phyloP scores from a whole-genome alignment of 2,797 vertebrate species.

The Tragelaphus eurycerus region DNA sequence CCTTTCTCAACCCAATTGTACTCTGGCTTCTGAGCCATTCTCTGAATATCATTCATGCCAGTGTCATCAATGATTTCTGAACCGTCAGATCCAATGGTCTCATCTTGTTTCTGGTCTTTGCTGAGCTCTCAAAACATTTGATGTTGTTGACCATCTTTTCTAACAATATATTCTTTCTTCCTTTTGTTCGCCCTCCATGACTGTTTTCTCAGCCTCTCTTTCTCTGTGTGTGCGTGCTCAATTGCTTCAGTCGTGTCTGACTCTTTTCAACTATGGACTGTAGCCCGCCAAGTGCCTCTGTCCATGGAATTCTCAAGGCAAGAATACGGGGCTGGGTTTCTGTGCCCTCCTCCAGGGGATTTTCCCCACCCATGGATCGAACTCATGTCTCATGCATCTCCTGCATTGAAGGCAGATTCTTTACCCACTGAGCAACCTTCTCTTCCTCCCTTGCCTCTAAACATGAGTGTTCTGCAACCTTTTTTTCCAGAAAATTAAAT shows the following conservation, averaged over 20 bases:
- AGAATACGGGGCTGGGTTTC: background rate
- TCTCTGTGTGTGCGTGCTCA: background rate
- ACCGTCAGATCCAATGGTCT: background rate
- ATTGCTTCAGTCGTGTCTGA: background rate
- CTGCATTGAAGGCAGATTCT: background rate
- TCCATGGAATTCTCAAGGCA: background rate
- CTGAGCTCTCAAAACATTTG: background rate
- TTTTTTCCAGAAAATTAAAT: background rate
- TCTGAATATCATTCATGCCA: background rate
- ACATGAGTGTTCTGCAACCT: background rate
- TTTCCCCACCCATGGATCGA: background rate
- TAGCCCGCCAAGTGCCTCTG: background rate
- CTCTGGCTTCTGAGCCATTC: background rate
- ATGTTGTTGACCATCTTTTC: background rate
- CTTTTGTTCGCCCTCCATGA: background rate
- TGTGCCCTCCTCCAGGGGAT: background rate
- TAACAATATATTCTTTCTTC: background rate
- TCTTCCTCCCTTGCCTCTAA: background rate
- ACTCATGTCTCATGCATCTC: background rate
- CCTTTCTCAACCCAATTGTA: background rate
- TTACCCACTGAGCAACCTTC: background rate
- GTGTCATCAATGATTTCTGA: background rate
- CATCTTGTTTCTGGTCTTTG: background rate
- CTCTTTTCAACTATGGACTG: background rate
- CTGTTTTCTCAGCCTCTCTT: background rate